Evolutionary conservation across 23 tunicate species (phyloP).

Genomic region (Styela clava): DNA sequence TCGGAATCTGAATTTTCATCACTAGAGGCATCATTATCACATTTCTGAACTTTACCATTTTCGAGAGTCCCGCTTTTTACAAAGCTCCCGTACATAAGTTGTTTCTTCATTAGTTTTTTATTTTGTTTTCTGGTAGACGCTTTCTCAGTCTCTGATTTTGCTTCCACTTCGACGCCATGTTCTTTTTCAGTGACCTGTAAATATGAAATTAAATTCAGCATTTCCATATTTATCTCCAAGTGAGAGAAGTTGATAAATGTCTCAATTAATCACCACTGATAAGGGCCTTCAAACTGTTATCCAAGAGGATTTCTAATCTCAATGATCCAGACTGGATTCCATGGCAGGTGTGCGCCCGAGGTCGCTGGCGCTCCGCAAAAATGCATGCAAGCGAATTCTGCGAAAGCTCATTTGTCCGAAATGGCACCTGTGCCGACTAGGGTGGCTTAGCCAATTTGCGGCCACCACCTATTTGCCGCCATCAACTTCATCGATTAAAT

Average conservation of each 20-base stretch:
- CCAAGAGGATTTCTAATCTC: too few relatives aligned
- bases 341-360: too few relatives aligned
- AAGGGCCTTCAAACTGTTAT: too few relatives aligned
- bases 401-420: too few relatives aligned
- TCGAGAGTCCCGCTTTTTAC: conserved; percentile 25
- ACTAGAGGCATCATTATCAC: background rate
- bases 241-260: background rate
- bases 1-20: conserved; percentile 17
- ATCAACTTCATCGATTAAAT: too few relatives aligned
- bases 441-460: too few relatives aligned
- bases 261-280: background rate
- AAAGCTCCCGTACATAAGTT: conserved; percentile 16
- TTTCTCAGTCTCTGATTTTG: conserved; percentile 4
- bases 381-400: too few relatives aligned
- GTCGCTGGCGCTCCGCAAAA: too few relatives aligned
- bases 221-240: background rate
- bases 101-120: background rate
- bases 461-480: too few relatives aligned
- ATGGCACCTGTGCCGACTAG: too few relatives aligned
- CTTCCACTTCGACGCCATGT: conserved; percentile 3
- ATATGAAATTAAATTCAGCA: background rate
- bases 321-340: too few relatives aligned
- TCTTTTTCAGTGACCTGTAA: conserved; percentile 9
- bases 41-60: conserved; percentile 12
- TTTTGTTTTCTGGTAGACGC: background rate